Evolutionary conservation across 2,888 invertebrate species (phyloP), one percentile per base, ranked within the genome.

Genomic region (Tipula lateralis): DNA sequence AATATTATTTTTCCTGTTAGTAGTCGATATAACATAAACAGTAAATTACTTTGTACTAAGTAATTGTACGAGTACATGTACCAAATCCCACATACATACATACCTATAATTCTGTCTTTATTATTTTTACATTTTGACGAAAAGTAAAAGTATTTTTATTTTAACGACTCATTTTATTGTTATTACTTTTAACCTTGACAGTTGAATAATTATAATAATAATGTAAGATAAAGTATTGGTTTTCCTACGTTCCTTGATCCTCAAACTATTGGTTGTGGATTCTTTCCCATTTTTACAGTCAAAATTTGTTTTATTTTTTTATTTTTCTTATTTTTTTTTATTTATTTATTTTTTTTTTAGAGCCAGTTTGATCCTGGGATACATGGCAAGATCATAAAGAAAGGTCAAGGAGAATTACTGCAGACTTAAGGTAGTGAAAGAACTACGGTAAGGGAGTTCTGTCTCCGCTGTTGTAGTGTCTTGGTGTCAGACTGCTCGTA

Each of bases 121-220:
- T 44, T 44, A 2, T 44, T 44, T 16, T 50, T 50, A 50, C 16
- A 16, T 50, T 50, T 50, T 50, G 16, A 50, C 44, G 44, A 50
- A 66, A 66, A 66, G 66, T 66, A 66, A 66, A 66, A 66, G 66
- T 66, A 66, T 66, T 66, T 66, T 66, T 66, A 44, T 44, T 44
- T 44, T 44, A 44, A 44, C 44, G 44, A 44, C 44, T 44, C n/a
- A 39, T 44, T 44, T 44, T 66, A 66, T 24, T 66, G 2, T 66
- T 66, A 19, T 66, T 24, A 24, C 24, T 66, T 66, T 66, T 66
- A 66, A 66, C 66, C 66, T 66, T 66, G 66, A 66, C 66, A 24
- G 66, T 66, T 66, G 66, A 66, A 66, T 24, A 24, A 39, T n/a
- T n/a, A 44, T 44, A 44, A 36, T 36, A 36, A 12, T 36, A 36